Percentiles rank a stretch among this genome's conserved stretches.
These are phyloP conservation scores for Tethya wilhelma DNA, from an alignment of 37 sponge, comb jelly and placozoan species.

Conservation along the genomic window DNA sequence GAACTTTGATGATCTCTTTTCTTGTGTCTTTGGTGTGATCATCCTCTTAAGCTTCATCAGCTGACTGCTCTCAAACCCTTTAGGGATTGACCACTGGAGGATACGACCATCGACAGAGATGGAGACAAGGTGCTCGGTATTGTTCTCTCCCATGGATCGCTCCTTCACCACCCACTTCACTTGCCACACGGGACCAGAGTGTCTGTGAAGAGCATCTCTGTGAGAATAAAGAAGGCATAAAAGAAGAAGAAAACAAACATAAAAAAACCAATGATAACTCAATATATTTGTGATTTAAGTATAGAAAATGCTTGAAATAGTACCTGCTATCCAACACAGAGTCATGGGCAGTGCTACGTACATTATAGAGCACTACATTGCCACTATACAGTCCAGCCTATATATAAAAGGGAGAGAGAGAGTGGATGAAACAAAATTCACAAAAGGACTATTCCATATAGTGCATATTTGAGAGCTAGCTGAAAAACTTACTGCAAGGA, in stretches of 20 bases:
- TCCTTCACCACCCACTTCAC: slow-evolving; percentile 94
- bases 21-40: slow-evolving; percentile 7
- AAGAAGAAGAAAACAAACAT: not conserved
- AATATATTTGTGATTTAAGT: too few species aligned
- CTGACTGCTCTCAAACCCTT: slow-evolving; percentile 91
- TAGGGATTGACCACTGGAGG: slow-evolving; percentile 93
- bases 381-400: slow-evolving; percentile 97
- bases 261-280: not conserved
- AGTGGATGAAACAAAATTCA: too few species aligned
- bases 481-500: slow-evolving; percentile 95
- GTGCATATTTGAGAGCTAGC: too few species aligned
- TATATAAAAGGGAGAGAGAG: too few species aligned
- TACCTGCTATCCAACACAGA: slow-evolving; percentile 89
- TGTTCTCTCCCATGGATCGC: slow-evolving; percentile 79
- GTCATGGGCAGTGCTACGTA: slow-evolving; percentile 65
- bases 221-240: not conserved
- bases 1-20: too few species aligned
- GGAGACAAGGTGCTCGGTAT: slow-evolving; percentile 88
- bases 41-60: slow-evolving; percentile 78
- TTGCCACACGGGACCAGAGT: slow-evolving; percentile 96
- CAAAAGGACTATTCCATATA: too few species aligned
- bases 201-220: slow-evolving; percentile 71
- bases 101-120: slow-evolving; percentile 87
- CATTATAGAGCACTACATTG: slow-evolving; percentile 79
- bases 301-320: not conserved